A percentile compares a stretch with the other conserved stretches of the same genome.
Evolutionary conservation across 2,888 invertebrate species (phyloP).

Genomic region (Leptopilina drosophilae): DNA sequence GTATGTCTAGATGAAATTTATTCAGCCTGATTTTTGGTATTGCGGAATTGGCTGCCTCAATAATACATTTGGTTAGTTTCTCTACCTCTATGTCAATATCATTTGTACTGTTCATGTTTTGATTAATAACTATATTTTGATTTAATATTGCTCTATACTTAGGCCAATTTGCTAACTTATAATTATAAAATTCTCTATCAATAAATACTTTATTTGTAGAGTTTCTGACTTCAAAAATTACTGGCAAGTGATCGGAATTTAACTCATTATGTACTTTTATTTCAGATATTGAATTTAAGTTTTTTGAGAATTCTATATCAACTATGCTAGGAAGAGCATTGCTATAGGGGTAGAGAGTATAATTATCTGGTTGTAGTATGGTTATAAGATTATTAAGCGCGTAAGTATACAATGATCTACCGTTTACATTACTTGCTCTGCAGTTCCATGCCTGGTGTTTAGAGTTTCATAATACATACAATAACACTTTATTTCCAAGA

Average conservation of each 20-base stretch:
- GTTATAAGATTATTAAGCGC: neutral
- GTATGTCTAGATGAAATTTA: slow-evolving; percentile 23
- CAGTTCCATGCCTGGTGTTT: neutral
- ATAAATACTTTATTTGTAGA: too few species aligned
- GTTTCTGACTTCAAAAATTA: slow-evolving; percentile 4
- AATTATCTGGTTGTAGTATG: neutral
- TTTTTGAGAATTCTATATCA: slow-evolving; percentile 42
- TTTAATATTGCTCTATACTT: neutral
- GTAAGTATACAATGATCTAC: neutral
- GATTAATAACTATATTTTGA: slow-evolving; percentile 36
- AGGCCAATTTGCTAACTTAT: neutral
- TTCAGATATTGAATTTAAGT: slow-evolving; percentile 19
- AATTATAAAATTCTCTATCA: neutral
- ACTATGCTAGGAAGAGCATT: neutral
- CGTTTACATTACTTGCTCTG: neutral
- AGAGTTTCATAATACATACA: neutral
- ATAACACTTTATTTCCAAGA: slow-evolving; percentile 43
- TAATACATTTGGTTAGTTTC: neutral
- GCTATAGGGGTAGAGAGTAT: neutral
- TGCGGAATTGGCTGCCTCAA: slow-evolving; percentile 44
- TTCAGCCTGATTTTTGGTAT: slow-evolving; percentile 30
- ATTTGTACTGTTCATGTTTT: too few species aligned
- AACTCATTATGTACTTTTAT: slow-evolving; percentile 47
- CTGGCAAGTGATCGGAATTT: slow-evolving; percentile 55
- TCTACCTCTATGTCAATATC: neutral